Conservation (phyloP, 2,113 vertebrate species). For the Recurvirostra avosetta region DNA sequence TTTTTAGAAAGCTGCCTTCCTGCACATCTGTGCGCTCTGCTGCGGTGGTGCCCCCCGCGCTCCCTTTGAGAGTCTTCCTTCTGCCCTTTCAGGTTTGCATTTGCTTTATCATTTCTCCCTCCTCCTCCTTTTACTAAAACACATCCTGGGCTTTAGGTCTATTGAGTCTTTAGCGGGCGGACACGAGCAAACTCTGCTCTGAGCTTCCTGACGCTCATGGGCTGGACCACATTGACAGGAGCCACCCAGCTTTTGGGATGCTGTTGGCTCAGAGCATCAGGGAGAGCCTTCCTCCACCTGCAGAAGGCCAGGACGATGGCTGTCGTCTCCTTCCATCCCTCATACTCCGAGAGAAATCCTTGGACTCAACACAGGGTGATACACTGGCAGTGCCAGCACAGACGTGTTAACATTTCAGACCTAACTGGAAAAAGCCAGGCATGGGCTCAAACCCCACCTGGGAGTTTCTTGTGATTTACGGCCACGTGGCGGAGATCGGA, state of each 20-base stretch:
- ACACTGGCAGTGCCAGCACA: neutral
- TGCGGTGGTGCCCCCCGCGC: rapidly evolving
- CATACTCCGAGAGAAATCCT: neutral
- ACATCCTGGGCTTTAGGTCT: neutral
- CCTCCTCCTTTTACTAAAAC: neutral
- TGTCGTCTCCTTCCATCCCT: neutral
- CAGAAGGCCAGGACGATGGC: neutral
- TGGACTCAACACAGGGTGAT: neutral
- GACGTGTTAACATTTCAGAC: neutral
- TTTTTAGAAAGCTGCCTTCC: slow-evolving; percentile 1
- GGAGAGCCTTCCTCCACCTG: neutral
- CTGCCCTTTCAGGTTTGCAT: neutral
- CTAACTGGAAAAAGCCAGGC: neutral
- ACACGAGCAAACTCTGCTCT: neutral
- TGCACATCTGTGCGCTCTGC: neutral
- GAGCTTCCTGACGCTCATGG: neutral
- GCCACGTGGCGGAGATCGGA: neutral
- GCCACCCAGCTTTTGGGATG: neutral
- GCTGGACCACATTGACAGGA: neutral
- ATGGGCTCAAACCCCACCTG: rapidly evolving
- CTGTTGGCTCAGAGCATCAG: rapidly evolving
- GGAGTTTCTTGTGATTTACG: neutral
- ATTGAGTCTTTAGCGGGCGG: neutral
- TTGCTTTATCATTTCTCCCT: neutral
- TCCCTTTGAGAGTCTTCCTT: neutral